Percentiles rank a stretch among this genome's conserved stretches.
Conservation (phyloP, 2,888 invertebrate species). For the Cantharis flavilabris region DNA sequence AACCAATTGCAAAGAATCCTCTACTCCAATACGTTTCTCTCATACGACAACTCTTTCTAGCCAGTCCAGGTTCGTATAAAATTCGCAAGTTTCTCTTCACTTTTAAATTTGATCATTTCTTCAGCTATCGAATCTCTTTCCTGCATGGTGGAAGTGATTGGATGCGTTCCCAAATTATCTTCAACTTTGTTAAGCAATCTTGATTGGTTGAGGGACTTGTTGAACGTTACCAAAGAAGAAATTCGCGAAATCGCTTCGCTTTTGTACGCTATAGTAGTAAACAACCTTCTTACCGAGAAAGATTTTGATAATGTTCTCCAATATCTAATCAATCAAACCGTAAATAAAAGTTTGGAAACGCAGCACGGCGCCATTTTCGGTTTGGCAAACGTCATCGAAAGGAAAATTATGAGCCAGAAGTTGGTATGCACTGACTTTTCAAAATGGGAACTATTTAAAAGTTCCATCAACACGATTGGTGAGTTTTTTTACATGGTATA, state of each 20-base stretch:
- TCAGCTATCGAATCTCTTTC: constrained; percentile 69
- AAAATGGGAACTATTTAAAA: constrained; percentile 65
- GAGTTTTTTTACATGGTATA: constrained; percentile 37
- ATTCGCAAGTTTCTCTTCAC: not conserved
- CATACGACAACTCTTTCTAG: constrained; percentile 67
- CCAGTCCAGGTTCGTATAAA: constrained; percentile 64
- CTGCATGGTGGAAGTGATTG: constrained; percentile 83
- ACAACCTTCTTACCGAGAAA: constrained; percentile 58
- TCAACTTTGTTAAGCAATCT: constrained; percentile 66
- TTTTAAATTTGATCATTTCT: constrained; percentile 17
- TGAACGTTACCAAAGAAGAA: constrained; percentile 76
- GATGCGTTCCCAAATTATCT: constrained; percentile 75
- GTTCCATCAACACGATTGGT: constrained; percentile 66
- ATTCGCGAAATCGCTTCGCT: constrained; percentile 74
- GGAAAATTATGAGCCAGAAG: constrained; percentile 62
- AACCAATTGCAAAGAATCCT: constrained; percentile 60
- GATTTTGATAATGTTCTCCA: constrained; percentile 63
- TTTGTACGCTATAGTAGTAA: constrained; percentile 73
- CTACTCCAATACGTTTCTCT: constrained; percentile 71
- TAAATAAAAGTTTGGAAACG: constrained; percentile 67
- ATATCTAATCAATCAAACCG: constrained; percentile 60
- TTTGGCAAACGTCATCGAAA: constrained; percentile 71
- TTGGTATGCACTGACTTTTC: constrained; percentile 50
- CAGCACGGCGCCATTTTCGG: constrained; percentile 81
- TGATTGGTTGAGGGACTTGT: constrained; percentile 67